phyloP scores from a whole-genome alignment of 2,888 invertebrate genomes.

The Hypselothyrea guttata region DNA sequence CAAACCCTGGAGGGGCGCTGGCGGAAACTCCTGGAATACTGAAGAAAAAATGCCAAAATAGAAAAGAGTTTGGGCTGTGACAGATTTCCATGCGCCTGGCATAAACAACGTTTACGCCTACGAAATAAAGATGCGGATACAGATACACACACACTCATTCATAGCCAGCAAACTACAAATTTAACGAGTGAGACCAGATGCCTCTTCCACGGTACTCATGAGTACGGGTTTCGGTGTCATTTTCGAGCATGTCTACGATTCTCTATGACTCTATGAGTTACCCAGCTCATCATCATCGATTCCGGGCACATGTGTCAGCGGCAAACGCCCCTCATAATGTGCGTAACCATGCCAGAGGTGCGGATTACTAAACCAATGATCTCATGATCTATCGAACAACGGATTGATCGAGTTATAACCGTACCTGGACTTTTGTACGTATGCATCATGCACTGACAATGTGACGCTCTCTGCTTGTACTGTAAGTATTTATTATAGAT shows the following conservation, averaged over 20 bases:
- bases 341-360: slow-evolving; percentile 34
- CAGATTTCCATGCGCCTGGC: slow-evolving; percentile 70
- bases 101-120: slow-evolving; percentile 78
- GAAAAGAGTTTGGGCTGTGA: slow-evolving; percentile 64
- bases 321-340: slow-evolving; percentile 73
- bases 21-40: slow-evolving; percentile 7
- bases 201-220: too few species aligned
- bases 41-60: slow-evolving; percentile 37
- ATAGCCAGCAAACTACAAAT: neutral
- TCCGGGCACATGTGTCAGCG: slow-evolving; percentile 46
- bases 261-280: slow-evolving; percentile 62
- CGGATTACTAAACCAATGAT: slow-evolving; percentile 27
- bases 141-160: slow-evolving; percentile 14
- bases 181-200: too few species aligned
- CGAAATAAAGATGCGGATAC: slow-evolving; percentile 47
- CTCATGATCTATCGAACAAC: neutral
- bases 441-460: slow-evolving; percentile 18
- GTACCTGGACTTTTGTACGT: slow-evolving; percentile 30
- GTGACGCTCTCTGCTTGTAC: neutral
- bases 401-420: slow-evolving; percentile 34
- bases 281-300: slow-evolving; percentile 51
- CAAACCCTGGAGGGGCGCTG: slow-evolving; percentile 62
- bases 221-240: too few species aligned
- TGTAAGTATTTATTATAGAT: slow-evolving; percentile 25
- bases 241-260: too few species aligned